These are phyloP conservation scores for Folsomia manolachei DNA, from an alignment of 2,888 invertebrate species.

Conservation along the genomic window DNA sequence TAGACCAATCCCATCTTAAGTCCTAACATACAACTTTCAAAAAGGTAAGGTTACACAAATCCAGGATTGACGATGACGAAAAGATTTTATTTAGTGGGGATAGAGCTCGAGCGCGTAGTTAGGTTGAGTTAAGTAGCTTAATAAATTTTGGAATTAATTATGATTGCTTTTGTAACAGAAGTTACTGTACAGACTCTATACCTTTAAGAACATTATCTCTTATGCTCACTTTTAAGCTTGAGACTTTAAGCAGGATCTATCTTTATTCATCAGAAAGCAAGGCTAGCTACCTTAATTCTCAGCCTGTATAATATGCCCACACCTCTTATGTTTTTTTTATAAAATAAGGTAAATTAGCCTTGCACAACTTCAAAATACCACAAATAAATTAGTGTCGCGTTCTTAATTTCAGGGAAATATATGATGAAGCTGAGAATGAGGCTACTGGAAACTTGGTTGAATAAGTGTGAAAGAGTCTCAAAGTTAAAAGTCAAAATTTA, in stretches of 20 bases:
- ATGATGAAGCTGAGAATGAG: too few relatives aligned
- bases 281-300: too few relatives aligned
- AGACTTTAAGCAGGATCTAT: conserved; percentile 2
- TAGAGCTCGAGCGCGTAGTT: not conserved
- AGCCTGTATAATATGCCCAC: too few relatives aligned
- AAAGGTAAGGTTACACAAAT: conserved; percentile 17
- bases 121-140: conserved; percentile 19
- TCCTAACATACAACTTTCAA: not conserved
- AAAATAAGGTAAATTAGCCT: too few relatives aligned
- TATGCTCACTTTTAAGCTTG: too few relatives aligned
- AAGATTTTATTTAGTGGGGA: conserved; percentile 6
- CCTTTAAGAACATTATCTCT: too few relatives aligned
- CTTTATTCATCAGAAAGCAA: too few relatives aligned
- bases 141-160: conserved; percentile 23
- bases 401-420: too few relatives aligned
- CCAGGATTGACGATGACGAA: conserved; percentile 21
- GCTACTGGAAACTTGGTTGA: too few relatives aligned
- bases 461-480: not conserved
- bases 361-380: too few relatives aligned
- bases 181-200: not conserved
- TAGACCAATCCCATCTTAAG: not conserved
- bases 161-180: conserved; percentile 2
- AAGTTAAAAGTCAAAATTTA: not conserved
- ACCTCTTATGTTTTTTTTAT: too few relatives aligned
- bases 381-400: too few relatives aligned